These are phyloP conservation scores for Lycaon pictus DNA, from an alignment of 2,113 vertebrate species.

Conservation along the genomic window DNA sequence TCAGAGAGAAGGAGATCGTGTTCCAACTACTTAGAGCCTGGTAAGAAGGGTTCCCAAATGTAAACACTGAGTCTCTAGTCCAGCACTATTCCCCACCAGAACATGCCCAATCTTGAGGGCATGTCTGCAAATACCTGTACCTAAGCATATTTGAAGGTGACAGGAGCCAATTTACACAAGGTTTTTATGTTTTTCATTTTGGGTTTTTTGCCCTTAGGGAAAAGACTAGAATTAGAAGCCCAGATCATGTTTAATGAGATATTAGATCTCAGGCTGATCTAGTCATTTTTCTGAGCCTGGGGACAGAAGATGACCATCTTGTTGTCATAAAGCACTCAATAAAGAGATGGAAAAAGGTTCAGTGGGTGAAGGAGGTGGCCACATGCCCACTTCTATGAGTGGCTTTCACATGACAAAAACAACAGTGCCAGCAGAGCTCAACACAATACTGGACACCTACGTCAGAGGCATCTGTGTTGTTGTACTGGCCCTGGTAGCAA, in stretches of 20 bases:
- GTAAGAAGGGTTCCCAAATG: neutral
- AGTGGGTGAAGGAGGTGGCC: neutral
- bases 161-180: neutral
- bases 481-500: too few relatives aligned
- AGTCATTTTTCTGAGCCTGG: neutral
- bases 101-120: neutral
- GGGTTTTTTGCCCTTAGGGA: neutral
- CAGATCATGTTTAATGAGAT: neutral
- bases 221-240: neutral
- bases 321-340: neutral
- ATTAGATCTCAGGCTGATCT: neutral
- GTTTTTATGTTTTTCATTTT: neutral
- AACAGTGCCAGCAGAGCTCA: neutral
- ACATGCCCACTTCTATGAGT: neutral
- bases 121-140: neutral
- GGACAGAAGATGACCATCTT: neutral
- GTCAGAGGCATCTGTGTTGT: neutral
- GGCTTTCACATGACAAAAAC: neutral
- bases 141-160: neutral
- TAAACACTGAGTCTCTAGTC: neutral
- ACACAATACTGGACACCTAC: too few relatives aligned
- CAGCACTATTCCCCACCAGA: neutral
- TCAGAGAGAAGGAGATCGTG: neutral
- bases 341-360: neutral
- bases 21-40: neutral